These are phyloP conservation scores for Addax nasomaculatus DNA, from an alignment of 2,113 vertebrate species.

Conservation along the genomic window DNA sequence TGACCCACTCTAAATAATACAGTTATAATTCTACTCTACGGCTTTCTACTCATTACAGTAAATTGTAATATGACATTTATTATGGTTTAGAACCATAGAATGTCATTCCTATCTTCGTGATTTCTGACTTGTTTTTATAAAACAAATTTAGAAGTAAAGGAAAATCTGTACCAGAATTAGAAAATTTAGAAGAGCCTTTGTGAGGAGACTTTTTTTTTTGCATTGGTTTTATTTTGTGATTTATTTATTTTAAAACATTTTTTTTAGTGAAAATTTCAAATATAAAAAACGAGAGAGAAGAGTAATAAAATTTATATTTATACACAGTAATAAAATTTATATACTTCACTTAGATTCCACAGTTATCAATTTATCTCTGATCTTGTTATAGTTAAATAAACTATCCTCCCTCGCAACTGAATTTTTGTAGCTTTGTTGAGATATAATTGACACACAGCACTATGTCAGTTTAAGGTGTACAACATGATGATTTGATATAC, in stretches of 20 bases:
- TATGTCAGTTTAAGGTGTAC: background rate
- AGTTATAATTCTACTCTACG: background rate
- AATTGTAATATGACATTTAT: background rate
- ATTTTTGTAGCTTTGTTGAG: background rate
- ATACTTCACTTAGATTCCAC: background rate
- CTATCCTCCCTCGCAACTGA: background rate
- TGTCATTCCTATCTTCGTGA: background rate
- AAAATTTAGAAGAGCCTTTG: background rate
- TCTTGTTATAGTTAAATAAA: background rate
- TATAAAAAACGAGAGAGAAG: background rate
- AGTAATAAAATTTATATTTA: background rate
- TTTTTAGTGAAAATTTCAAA: background rate
- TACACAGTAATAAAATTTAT: no score
- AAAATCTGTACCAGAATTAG: background rate
- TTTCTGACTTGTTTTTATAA: conserved; percentile 4
- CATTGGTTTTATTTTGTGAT: background rate
- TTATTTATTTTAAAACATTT: background rate
- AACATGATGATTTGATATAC: background rate
- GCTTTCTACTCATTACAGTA: background rate
- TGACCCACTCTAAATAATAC: background rate
- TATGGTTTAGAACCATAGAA: background rate
- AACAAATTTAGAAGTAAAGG: background rate
- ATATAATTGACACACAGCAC: background rate
- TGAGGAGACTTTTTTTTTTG: background rate
- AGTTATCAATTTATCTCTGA: background rate